Evolutionary conservation across 2,888 invertebrate genomes (phyloP), one percentile per base, ranked within the genome.

Genomic region (Callosobruchus maculatus): DNA sequence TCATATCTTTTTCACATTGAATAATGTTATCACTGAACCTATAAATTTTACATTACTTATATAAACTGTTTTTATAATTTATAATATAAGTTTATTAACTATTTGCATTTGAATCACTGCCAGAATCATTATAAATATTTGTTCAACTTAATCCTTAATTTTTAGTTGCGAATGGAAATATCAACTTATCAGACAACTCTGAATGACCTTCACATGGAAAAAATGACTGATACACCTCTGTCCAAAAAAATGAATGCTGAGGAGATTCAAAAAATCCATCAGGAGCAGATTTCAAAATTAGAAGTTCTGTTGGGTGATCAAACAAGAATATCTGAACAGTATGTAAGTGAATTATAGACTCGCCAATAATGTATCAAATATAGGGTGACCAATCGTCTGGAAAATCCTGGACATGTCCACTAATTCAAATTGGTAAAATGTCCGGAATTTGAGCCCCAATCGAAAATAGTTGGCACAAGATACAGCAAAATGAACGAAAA

Each of bases 141-240:
- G n/a, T n/a, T 30, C 67, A 22, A 71, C 70, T 18, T 72, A 67
- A 68, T 66, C 71, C 20, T 74, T 74, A 13, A 30, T 75, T 79
- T 79, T 77, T 72, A 81, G 81, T 77, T 78, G 76, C 78, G 82
- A 75, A 74, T 78, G 26, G 84, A 84, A 72, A 76, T 84, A 67
- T 75, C 74, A 49, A 78, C 82, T 7, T 83, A 83, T 71, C 81
- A 80, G 74, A 75, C 81, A 21, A 82, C 81, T 70, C 72, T 83
- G 31, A 80, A 81, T 72, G 84, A 84, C 68, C 72, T 84, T 30
- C 81, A 84, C 71, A 68, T 83, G 20, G 82, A 84, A 80, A 75
- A 80, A 69, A 74, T 77, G 22, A 81, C 82, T 74, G 80, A 77
- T 26, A 81, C 82, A 73, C 81, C 82, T 7, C 83, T 83, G 73